These are phyloP conservation scores for Bovichtus variegatus DNA, from an alignment of 2,797 vertebrate genomes.

Conservation along the genomic window DNA sequence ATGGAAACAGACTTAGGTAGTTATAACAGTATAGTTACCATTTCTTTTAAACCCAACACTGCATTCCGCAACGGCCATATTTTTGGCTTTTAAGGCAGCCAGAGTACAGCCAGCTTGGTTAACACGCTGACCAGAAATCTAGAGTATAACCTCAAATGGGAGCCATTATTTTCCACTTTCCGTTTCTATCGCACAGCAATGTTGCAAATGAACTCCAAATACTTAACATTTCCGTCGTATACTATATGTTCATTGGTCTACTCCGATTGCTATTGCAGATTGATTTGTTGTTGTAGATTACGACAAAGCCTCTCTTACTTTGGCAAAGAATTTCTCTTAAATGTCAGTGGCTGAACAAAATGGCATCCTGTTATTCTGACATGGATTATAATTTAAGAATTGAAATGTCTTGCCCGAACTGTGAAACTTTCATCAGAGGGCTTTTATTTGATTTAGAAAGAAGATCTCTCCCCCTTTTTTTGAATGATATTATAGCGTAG, in stretches of 20 bases:
- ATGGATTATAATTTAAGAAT: not conserved
- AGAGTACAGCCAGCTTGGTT: constrained; percentile 50
- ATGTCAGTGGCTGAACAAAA: constrained; percentile 10
- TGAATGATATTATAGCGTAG: not conserved
- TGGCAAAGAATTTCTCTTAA: not conserved
- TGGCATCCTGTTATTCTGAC: constrained; percentile 11
- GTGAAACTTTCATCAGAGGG: not conserved
- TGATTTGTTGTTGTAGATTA: constrained; percentile 18
- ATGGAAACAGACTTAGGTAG: constrained; percentile 31
- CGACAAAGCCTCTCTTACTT: not conserved
- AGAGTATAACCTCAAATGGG: not conserved
- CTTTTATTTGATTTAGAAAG: not conserved
- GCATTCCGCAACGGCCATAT: constrained; percentile 31
- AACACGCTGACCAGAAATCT: constrained; percentile 52
- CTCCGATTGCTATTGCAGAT: constrained; percentile 9
- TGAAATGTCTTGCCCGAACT: not conserved
- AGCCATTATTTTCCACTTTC: constrained; percentile 1
- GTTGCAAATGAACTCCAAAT: constrained; percentile 7
- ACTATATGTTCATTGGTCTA: constrained; percentile 32
- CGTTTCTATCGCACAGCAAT: not conserved
- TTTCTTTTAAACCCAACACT: too few species aligned
- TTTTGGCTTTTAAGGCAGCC: constrained; percentile 51
- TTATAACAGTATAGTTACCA: too few species aligned
- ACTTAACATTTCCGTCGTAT: not conserved
- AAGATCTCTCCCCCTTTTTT: not conserved